Evolutionary conservation across 1,140 invertebrate genomes (phyloP).

Genomic region (Drosophila virilis): DNA sequence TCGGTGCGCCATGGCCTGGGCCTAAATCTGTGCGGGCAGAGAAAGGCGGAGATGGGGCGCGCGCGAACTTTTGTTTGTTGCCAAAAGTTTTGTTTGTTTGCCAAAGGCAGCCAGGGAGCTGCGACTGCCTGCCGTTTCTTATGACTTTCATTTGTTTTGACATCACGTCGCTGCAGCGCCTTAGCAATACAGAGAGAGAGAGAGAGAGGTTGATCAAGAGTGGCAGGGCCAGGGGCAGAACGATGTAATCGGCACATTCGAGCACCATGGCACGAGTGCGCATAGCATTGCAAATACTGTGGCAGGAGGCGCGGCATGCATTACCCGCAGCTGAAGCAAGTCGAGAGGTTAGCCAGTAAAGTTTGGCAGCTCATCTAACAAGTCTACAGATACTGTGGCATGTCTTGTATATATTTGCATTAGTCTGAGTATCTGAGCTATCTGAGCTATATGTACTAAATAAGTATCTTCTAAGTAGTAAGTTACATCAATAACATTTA

Average conservation of each 20-base stretch:
- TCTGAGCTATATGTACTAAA: no score
- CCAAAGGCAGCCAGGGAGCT: conserved; percentile 42
- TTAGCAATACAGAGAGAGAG: conserved; percentile 2
- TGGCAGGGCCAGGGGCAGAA: conserved; percentile 1
- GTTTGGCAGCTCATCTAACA: not conserved
- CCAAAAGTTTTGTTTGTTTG: conserved; percentile 77
- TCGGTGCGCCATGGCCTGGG: conserved; percentile 17
- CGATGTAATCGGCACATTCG: conserved; percentile 58
- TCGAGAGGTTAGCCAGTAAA: conserved; percentile 8
- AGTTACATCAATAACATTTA: no score
- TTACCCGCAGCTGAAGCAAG: conserved; percentile 25
- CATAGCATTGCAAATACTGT: conserved; percentile 20
- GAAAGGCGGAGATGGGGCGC: not conserved
- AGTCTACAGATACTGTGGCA: no score
- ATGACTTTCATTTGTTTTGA: conserved; percentile 81
- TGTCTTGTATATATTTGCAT: no score
- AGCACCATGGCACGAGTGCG: conserved; percentile 49
- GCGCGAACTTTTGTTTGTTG: conserved; percentile 65
- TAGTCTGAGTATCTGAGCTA: no score
- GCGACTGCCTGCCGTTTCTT: conserved; percentile 57
- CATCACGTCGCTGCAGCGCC: conserved; percentile 70
- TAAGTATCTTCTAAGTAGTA: no score
- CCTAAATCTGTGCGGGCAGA: conserved; percentile 7
- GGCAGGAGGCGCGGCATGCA: conserved; percentile 30
- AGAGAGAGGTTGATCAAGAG: not conserved